Percentiles rank a stretch among this genome's conserved stretches.
Conservation (phyloP, 1,140 invertebrate genomes). For the Habropoda laboriosa region DNA sequence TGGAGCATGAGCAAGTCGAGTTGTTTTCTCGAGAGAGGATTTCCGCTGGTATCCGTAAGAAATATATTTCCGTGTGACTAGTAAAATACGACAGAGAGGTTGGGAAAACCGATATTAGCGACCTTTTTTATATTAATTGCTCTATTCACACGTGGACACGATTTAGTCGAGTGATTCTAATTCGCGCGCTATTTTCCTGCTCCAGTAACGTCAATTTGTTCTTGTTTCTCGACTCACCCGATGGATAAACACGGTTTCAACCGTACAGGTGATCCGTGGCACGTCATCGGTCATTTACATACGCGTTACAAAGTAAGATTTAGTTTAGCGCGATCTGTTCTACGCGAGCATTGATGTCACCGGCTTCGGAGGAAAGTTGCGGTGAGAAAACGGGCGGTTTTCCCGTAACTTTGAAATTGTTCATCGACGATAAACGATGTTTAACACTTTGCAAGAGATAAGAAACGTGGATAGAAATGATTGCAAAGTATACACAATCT, state of each 20-base stretch:
- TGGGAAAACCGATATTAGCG: too few species aligned
- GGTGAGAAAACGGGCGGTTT: not conserved
- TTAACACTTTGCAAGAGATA: not conserved
- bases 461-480: too few species aligned
- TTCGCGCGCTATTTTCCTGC: not conserved
- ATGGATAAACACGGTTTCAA: not conserved
- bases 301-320: slow-evolving; percentile 29
- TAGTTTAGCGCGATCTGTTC: slow-evolving; percentile 33
- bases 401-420: not conserved
- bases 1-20: not conserved
- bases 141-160: too few species aligned
- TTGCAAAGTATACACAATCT: not conserved
- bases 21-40: not conserved
- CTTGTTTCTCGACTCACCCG: not conserved
- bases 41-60: not conserved
- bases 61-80: not conserved
- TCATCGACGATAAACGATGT: not conserved
- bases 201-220: slow-evolving; percentile 7
- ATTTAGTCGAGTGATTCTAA: slow-evolving; percentile 51
- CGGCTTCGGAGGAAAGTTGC: slow-evolving; percentile 32
- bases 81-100: not conserved
- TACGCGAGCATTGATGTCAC: slow-evolving; percentile 51
- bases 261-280: not conserved
- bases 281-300: slow-evolving; percentile 8
- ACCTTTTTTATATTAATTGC: too few species aligned